These are phyloP conservation scores for Lerista edwardsae DNA, from an alignment of 2,797 vertebrate species.

Conservation along the genomic window DNA sequence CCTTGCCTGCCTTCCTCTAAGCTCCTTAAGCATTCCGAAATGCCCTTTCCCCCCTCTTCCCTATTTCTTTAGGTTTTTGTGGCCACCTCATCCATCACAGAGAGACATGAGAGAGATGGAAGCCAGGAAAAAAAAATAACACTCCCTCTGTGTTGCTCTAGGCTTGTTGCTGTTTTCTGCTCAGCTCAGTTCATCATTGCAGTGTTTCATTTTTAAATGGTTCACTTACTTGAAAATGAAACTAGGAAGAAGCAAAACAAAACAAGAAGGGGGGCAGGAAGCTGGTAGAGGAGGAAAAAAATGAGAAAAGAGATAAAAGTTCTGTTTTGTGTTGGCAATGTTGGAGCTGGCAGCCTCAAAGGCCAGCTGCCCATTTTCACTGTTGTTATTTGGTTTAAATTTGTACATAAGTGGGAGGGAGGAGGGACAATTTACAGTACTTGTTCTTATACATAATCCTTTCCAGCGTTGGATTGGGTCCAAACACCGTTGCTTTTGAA, in stretches of 20 bases:
- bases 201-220: slow-evolving; percentile 54
- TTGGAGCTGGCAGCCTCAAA: slow-evolving; percentile 60
- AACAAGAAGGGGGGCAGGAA: slow-evolving; percentile 35
- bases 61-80: slow-evolving; percentile 5
- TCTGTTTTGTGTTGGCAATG: slow-evolving; percentile 58
- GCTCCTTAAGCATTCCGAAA: slow-evolving; percentile 21
- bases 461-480: slow-evolving; percentile 56
- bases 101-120: slow-evolving; percentile 35
- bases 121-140: slow-evolving; percentile 14
- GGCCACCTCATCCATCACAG: slow-evolving; percentile 33
- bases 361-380: slow-evolving; percentile 69
- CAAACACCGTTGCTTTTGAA: slow-evolving; percentile 52
- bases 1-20: neutral
- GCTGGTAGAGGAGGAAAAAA: slow-evolving; percentile 26
- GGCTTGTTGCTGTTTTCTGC: slow-evolving; percentile 52
- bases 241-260: slow-evolving; percentile 62
- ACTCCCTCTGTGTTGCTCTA: slow-evolving; percentile 44
- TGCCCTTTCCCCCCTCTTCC: neutral
- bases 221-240: slow-evolving; percentile 59
- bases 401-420: slow-evolving; percentile 65
- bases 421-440: slow-evolving; percentile 65
- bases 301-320: slow-evolving; percentile 52
- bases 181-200: slow-evolving; percentile 45
- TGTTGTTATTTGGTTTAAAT: slow-evolving; percentile 73
- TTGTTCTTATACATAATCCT: slow-evolving; percentile 64